phyloP scores from a whole-genome alignment of 2,797 vertebrate genomes.

The Phoxinus dragarum region DNA sequence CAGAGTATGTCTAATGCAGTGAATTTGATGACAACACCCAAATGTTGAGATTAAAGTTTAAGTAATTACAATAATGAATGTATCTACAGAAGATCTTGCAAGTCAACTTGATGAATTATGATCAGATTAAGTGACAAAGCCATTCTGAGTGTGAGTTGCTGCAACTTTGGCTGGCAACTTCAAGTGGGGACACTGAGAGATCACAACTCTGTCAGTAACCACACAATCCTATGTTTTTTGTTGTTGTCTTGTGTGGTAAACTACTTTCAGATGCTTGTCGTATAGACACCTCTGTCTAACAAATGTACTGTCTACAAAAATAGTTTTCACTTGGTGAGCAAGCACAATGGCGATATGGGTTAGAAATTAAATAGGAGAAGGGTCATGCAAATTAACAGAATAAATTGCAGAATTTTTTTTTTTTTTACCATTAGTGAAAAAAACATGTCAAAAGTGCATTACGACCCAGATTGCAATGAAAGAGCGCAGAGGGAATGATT shows the following conservation, averaged over 20 bases:
- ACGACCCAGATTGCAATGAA: neutral
- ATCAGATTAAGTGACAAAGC: neutral
- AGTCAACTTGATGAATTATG: neutral
- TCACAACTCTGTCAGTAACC: neutral
- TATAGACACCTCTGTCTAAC: neutral
- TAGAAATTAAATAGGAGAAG: neutral
- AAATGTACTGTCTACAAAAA: neutral
- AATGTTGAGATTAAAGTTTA: neutral
- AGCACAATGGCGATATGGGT: neutral
- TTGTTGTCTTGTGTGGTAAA: neutral
- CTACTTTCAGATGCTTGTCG: neutral
- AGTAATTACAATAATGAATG: neutral
- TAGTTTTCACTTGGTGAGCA: neutral
- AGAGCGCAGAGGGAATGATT: neutral
- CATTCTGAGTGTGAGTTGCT: neutral
- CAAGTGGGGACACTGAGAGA: neutral
- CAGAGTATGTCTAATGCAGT: neutral
- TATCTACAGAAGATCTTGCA: neutral
- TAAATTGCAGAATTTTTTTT: neutral
- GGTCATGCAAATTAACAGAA: neutral
- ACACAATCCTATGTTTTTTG: neutral
- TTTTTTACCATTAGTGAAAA: neutral
- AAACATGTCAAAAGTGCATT: neutral
- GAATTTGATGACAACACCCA: neutral
- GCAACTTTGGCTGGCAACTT: neutral